Base-by-base conservation (phyloP, 2,888 invertebrate genomes). In the Horisme vitalbata region DNA sequence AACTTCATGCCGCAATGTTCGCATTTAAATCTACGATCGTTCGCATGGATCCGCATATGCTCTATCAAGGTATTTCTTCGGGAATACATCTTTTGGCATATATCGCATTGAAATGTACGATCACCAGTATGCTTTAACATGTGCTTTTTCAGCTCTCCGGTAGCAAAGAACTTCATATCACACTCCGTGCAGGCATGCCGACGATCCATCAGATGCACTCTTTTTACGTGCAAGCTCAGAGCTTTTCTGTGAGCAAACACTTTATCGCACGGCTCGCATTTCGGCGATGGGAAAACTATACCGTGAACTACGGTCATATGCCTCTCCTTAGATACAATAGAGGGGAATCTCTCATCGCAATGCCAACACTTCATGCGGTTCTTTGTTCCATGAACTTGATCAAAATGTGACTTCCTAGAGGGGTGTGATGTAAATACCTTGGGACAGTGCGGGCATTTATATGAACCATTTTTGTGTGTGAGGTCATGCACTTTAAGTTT, bases 21-120 rank as follows among this genome's bases (percentile, higher is more conserved):
- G 15, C 47, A 91, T 12, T 84, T 79, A 37, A 86, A 90, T 2
- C 85, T 84, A 21, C 86, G 78, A 45, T 90, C 89, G 0, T 65
- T 57, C 0, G 81, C 87, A 41, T 91, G 91, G 13, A 83, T 86
- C 31, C 90, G 78, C 49, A 87, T 75, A 61, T 91, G 91, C 3
- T 90, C 87, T 6, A 84, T 68, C 30, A 78, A 55, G 0, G 91
- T 69, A 11, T 72, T 64, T 20, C 84, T 75, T 36, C 91, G 80
- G 1, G 90, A 88, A 55, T 91, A 91, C 3, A 76, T 77, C 61
- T 91, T 91, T 1, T 83, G 86, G 46, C 91, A 91, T 31, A 79
- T 76, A 7, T 82, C 72, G 24, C 91, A 91, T 2, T 83, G 67
- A 33, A 83, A 90, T 3, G 88, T 85, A 9, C 84, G 67, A 45